Evolutionary conservation across 1,140 invertebrate species (phyloP).

Genomic region (Nixonia krombeini): DNA sequence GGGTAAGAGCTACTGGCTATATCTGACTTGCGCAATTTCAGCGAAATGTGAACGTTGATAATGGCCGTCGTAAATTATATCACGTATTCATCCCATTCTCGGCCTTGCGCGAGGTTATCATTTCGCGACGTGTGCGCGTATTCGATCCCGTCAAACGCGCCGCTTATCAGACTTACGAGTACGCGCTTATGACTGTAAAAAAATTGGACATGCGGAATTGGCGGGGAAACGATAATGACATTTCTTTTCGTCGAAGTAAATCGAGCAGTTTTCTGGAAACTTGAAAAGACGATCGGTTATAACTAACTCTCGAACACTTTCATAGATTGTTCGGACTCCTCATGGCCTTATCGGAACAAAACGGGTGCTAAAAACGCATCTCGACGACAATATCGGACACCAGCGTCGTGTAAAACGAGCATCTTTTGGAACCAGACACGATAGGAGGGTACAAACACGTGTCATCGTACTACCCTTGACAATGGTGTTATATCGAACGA

Average conservation of each 20-base stretch:
- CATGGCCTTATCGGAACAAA: constrained; percentile 46
- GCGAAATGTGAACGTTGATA: neutral
- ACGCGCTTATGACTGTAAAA: too few species aligned
- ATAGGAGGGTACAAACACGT: constrained; percentile 32
- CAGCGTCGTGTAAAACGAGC: constrained; percentile 46
- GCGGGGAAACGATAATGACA: too few species aligned
- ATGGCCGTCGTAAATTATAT: neutral
- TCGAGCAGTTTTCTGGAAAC: constrained; percentile 37
- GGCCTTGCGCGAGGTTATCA: too few species aligned
- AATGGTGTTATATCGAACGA: constrained; percentile 38
- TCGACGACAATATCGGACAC: too few species aligned
- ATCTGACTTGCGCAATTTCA: neutral
- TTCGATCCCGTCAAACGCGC: too few species aligned
- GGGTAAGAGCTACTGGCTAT: neutral
- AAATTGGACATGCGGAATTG: too few species aligned
- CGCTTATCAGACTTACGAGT: too few species aligned
- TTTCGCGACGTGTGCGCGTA: too few species aligned
- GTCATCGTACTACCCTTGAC: constrained; percentile 23
- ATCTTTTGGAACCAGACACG: too few species aligned
- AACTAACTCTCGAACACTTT: constrained; percentile 20
- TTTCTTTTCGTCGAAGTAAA: constrained; percentile 15
- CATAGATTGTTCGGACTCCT: constrained; percentile 32
- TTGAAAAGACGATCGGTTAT: constrained; percentile 7
- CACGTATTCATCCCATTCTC: too few species aligned
- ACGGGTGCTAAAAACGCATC: constrained; percentile 41